Conservation (phyloP, 2,797 vertebrate genomes). For the Etheostoma nigrum region DNA sequence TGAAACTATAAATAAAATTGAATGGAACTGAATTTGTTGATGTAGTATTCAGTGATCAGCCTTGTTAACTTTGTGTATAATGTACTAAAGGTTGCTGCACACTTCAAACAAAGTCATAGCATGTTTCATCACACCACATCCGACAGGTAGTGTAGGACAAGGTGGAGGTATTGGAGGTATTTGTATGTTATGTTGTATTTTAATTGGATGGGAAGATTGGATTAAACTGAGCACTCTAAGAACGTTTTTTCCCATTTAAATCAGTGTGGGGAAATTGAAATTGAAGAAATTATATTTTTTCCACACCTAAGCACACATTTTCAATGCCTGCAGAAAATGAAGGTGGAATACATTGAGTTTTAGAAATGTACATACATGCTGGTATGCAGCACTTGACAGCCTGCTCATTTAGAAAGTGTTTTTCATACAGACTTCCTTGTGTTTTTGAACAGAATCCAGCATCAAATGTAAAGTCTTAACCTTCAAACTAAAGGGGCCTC, state of each 20-base stretch:
- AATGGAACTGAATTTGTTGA: too few species aligned
- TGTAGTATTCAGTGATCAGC: background rate
- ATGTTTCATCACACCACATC: conserved; percentile 36
- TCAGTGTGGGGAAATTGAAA: conserved; percentile 1
- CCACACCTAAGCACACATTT: background rate
- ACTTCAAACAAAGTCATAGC: conserved; percentile 21
- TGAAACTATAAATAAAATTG: too few species aligned
- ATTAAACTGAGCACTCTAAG: background rate
- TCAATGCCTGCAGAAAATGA: background rate
- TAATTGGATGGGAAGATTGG: conserved; percentile 5
- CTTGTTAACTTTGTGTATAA: background rate
- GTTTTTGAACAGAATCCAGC: conserved; percentile 5
- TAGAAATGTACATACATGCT: background rate
- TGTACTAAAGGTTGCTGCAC: conserved; percentile 11
- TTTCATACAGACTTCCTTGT: conserved; percentile 1
- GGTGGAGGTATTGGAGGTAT: background rate
- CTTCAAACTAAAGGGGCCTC: background rate
- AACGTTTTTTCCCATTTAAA: background rate
- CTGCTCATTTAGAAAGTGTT: background rate
- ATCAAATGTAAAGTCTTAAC: background rate
- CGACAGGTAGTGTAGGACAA: conserved; percentile 5
- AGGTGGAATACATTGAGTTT: background rate
- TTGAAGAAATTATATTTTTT: background rate
- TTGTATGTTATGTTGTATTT: conserved; percentile 1
- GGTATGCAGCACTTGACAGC: background rate